Percentiles rank a stretch among this genome's conserved stretches.
Evolutionary conservation across 2,797 vertebrate species (phyloP).

Genomic region (Phylloscopus collybita): DNA sequence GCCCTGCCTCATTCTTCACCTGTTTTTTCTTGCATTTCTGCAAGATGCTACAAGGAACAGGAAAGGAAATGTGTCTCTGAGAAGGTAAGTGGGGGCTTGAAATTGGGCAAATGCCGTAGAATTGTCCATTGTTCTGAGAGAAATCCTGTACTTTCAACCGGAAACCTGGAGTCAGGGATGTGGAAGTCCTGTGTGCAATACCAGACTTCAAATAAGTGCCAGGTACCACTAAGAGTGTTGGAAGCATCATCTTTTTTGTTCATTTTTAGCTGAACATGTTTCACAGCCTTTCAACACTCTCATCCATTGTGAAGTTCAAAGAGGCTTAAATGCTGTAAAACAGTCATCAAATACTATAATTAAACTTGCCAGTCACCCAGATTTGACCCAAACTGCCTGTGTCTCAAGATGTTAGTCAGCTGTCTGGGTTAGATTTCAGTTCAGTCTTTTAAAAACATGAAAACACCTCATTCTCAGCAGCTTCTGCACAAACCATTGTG

Average conservation of each 20-base stretch:
- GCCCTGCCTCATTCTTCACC: neutral
- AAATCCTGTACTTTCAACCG: neutral
- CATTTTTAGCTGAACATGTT: conserved; percentile 32
- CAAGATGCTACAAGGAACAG: neutral
- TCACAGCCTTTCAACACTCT: conserved; percentile 45
- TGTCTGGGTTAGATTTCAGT: neutral
- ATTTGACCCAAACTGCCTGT: conserved; percentile 47
- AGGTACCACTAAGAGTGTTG: conserved; percentile 16
- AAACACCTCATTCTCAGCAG: neutral
- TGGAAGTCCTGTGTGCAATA: neutral
- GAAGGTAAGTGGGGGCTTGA: neutral
- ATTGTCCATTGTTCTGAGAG: neutral
- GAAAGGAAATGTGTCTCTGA: neutral
- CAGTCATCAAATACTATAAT: conserved; percentile 54
- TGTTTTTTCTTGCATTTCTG: neutral
- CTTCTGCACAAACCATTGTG: neutral
- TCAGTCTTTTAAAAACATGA: neutral
- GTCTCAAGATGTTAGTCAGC: conserved; percentile 42
- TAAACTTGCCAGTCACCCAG: conserved; percentile 59
- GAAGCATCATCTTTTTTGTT: neutral
- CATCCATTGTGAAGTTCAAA: conserved; percentile 46
- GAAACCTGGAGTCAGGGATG: neutral
- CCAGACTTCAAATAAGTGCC: neutral
- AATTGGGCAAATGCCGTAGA: neutral
- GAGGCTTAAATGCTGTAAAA: conserved; percentile 49